A percentile compares a stretch with the other conserved stretches of the same genome.
Evolutionary conservation across 2,113 vertebrate species (phyloP).

Genomic region (Myanophis thanlyinensis): DNA sequence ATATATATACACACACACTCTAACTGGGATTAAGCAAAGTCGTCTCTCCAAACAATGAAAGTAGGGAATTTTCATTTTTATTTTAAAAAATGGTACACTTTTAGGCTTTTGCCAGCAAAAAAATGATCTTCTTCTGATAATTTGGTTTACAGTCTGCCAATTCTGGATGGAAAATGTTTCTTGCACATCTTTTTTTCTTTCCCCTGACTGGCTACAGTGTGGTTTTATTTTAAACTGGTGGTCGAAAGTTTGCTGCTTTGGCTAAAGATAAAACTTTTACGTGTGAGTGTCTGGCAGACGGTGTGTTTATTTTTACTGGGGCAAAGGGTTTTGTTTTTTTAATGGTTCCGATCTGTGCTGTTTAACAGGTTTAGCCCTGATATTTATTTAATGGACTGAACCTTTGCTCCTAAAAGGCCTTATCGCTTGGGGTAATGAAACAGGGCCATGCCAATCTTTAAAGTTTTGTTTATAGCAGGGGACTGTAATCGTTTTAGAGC

Average conservation of each 20-base stretch:
- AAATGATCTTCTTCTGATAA: slow-evolving; percentile 54
- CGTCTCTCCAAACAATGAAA: slow-evolving; percentile 43
- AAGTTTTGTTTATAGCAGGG: slow-evolving; percentile 34
- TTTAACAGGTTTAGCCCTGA: slow-evolving; percentile 42
- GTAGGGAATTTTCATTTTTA: slow-evolving; percentile 33
- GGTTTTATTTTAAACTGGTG: slow-evolving; percentile 54
- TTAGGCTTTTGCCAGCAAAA: slow-evolving; percentile 31
- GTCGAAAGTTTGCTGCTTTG: slow-evolving; percentile 46
- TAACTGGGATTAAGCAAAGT: slow-evolving; percentile 51
- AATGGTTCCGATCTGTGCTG: slow-evolving; percentile 44
- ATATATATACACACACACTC: not conserved
- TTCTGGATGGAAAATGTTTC: slow-evolving; percentile 37
- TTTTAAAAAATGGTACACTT: not conserved
- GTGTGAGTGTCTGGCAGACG: slow-evolving; percentile 49
- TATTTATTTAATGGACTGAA: slow-evolving; percentile 52
- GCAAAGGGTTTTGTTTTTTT: slow-evolving; percentile 50
- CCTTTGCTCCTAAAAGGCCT: slow-evolving; percentile 36
- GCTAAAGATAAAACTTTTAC: slow-evolving; percentile 54
- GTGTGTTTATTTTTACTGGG: slow-evolving; percentile 57
- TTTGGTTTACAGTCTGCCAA: slow-evolving; percentile 39
- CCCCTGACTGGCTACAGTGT: slow-evolving; percentile 5
- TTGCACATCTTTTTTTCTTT: slow-evolving; percentile 2
- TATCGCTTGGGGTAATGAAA: slow-evolving; percentile 28
- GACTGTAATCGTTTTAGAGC: slow-evolving; percentile 2
- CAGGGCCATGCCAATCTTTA: not conserved